Base-by-base conservation (phyloP, 1,140 invertebrate genomes). In the Polyergus mexicanus region DNA sequence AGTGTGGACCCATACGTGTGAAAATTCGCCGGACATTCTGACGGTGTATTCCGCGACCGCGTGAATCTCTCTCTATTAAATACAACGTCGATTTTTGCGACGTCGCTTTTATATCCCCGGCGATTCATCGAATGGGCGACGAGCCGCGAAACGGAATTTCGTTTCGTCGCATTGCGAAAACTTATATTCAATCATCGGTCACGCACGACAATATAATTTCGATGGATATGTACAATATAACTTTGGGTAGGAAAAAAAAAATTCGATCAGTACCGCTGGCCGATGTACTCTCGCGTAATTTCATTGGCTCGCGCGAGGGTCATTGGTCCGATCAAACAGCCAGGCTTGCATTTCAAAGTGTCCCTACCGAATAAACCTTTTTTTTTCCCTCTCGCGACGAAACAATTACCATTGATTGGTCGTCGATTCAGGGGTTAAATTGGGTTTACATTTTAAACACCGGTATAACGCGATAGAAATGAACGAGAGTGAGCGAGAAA, bases 371-470 rank as follows among this genome's bases (percentile, higher is more conserved):
- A 88, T 68, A 25, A 58, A 19, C 7, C 47, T 28, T 78, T 51
- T 85, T 68, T 66, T 62, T 22, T 11, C 51, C 22, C 22, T 47
- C 28, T 47, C 28, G 22, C 54, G 19, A 58, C 58, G 78, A 84
- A 90, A 89, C 89, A 90, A 86, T 88, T 77, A 81, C 58, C 60
- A 68, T 74, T 86, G 83, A 87, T 88, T 88, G 86, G 74, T 58
- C 58, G 66, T 87, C 89, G 74, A 90, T 83, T 89, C 89, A 63
- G 51, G 63, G 69, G 22, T 75, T 51, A 63, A 84, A 90, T 90
- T 90, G 89, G 76, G 84, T 90, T 88, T 90, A 77, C 88, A 88
- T 88, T 89, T 90, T 90, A 69, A 89, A 89, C 66, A 78, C 32
- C 35, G 32, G 38, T 32, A 51, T 72, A 25, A 54, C 44, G 22